Evolutionary conservation across 64 coral and sea anemone genomes (phyloP), one percentile per base, ranked within the genome.

Genomic region (Stichodactyla mertensii): DNA sequence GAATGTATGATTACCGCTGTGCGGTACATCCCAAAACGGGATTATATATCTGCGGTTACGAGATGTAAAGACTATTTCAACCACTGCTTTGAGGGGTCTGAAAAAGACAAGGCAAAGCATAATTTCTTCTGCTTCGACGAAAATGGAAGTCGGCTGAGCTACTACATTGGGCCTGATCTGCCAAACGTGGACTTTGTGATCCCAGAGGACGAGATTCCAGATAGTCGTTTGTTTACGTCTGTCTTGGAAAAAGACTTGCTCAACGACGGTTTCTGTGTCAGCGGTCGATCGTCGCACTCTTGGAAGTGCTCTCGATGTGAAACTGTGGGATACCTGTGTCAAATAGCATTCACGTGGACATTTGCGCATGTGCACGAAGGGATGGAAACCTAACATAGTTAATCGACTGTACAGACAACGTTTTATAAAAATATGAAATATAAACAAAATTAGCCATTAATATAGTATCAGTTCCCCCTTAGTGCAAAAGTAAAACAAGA

Each of bases 241-340:
- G 52, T 95, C 64, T 55, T 91, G n/a, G 93, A 95, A 88, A 95
- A 95, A 82, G 93, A 95, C 80, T 86, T 95, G 66, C 89, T 86
- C 14, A 81, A 86, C 31, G 89, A 95, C 69, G 93, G 93, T 16
- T 95, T 95, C 78, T 95, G 89, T 95, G 93, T 89, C 58, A 95
- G 93, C 67, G 93, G 89, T 52, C 87, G 93, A 52, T 92, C 90
- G 5, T 92, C 93, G 20, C 91, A 95, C 66, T 62, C 89, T 7
- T 95, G 93, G 93, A 95, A 88, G 55, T 95, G 93, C 12, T 89
- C 83, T 18, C 70, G 81, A 13, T 95, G 93, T 86, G 84, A 92
- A 52, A 79, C 86, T 26, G 86, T 88, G 84, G 93, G 93, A 1
- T 89, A 85, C 64, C 87, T 95, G 2, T 90, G 92, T 70, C 93